Evolutionary conservation across 1,140 invertebrate species (phyloP).

Genomic region (Drosophila sp.): DNA sequence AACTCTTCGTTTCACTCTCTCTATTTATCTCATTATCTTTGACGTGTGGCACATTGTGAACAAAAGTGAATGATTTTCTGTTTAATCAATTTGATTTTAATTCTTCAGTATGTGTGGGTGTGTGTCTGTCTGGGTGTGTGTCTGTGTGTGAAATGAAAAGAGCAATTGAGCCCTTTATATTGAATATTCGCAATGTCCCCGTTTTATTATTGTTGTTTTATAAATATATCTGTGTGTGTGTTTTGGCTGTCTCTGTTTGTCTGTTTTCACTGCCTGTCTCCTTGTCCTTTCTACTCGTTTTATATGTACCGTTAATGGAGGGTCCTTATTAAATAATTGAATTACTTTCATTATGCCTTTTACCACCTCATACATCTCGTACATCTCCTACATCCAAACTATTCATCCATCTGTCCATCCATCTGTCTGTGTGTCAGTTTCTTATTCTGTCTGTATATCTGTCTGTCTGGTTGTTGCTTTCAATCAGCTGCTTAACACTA

Average conservation of each 20-base stretch:
- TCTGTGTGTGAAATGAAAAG: slow-evolving; percentile 34
- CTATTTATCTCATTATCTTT: slow-evolving; percentile 29
- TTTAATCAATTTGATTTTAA: slow-evolving; percentile 52
- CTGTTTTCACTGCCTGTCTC: slow-evolving; percentile 36
- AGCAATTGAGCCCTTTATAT: slow-evolving; percentile 30
- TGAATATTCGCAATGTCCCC: slow-evolving; percentile 22
- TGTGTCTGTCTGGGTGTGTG: slow-evolving; percentile 21
- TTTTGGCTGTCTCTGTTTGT: slow-evolving; percentile 37
- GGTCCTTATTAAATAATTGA: slow-evolving; percentile 74
- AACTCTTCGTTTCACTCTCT: slow-evolving; percentile 19
- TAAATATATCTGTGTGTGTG: slow-evolving; percentile 3
- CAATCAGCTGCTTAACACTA: slow-evolving; percentile 68
- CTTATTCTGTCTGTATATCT: slow-evolving; percentile 26
- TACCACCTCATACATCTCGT: background rate
- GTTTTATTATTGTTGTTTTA: slow-evolving; percentile 3
- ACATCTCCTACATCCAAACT: background rate
- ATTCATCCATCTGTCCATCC: background rate
- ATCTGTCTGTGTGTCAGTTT: background rate
- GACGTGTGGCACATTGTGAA: slow-evolving; percentile 56
- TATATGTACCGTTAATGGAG: slow-evolving; percentile 40
- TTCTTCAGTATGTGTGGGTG: slow-evolving; percentile 18
- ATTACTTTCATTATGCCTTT: slow-evolving; percentile 60
- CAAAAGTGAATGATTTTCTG: slow-evolving; percentile 58
- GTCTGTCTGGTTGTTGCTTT: slow-evolving; percentile 42
- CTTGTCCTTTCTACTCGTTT: slow-evolving; percentile 8